A percentile compares a stretch with the other conserved stretches of the same genome.
These are phyloP conservation scores for Uropsilus gracilis DNA, from an alignment of 2,113 vertebrate species.

Conservation along the genomic window DNA sequence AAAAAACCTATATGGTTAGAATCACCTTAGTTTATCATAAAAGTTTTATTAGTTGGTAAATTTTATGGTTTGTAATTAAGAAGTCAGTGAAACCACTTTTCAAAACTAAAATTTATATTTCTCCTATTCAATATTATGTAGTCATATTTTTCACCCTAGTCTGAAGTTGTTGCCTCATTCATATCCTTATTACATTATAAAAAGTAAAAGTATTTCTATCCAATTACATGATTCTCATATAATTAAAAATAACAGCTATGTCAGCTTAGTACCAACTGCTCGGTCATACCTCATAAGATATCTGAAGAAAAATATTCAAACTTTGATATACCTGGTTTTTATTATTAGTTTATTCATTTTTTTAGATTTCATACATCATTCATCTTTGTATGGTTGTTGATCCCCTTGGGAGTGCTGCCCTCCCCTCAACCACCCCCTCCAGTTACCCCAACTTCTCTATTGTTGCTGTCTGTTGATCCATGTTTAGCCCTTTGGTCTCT, in stretches of 20 bases:
- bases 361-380: too few species aligned
- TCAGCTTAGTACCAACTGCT: slow-evolving; percentile 23
- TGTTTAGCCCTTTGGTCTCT: too few species aligned
- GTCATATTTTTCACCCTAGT: not conserved
- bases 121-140: not conserved
- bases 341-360: too few species aligned
- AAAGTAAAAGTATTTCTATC: slow-evolving; percentile 40
- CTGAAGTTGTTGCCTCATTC: not conserved
- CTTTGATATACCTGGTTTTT: not conserved
- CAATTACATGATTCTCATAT: not conserved
- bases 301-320: slow-evolving; percentile 33
- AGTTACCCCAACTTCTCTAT: too few species aligned
- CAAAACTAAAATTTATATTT: slow-evolving; percentile 33
- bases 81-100: not conserved
- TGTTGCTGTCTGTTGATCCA: too few species aligned
- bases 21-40: slow-evolving; percentile 2
- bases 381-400: too few species aligned
- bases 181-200: not conserved
- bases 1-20: slow-evolving; percentile 31
- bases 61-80: slow-evolving; percentile 32
- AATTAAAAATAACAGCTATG: slow-evolving; percentile 44
- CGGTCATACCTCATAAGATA: not conserved
- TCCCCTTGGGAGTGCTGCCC: too few species aligned
- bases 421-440: too few species aligned
- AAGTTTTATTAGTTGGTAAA: not conserved